phyloP scores from a whole-genome alignment of 2,888 invertebrate genomes.

The Drosophila borealis region DNA sequence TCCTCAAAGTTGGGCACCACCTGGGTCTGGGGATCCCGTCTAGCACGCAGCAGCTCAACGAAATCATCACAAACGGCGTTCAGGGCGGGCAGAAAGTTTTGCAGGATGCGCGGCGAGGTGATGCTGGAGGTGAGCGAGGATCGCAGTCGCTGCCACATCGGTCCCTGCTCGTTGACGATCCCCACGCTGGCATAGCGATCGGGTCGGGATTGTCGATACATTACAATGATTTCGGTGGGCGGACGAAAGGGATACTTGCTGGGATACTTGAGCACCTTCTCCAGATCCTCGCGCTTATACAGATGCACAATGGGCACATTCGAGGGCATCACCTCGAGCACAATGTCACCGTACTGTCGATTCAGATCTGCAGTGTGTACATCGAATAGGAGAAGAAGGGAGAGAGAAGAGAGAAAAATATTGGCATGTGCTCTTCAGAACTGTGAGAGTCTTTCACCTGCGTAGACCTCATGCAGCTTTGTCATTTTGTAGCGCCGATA shows the following conservation, averaged over 20 bases:
- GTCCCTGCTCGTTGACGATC: slow-evolving; percentile 93
- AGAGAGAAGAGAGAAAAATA: neutral
- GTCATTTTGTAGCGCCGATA: slow-evolving; percentile 88
- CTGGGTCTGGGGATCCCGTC: slow-evolving; percentile 86
- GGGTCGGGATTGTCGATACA: slow-evolving; percentile 90
- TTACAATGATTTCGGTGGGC: slow-evolving; percentile 92
- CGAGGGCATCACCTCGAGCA: slow-evolving; percentile 91
- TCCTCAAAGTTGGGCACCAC: slow-evolving; percentile 89
- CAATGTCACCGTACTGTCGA: slow-evolving; percentile 90
- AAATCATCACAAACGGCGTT: slow-evolving; percentile 92
- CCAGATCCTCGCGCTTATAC: slow-evolving; percentile 90
- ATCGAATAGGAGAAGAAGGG: neutral
- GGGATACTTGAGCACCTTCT: slow-evolving; percentile 90
- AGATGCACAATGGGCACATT: slow-evolving; percentile 91
- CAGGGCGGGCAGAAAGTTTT: slow-evolving; percentile 90
- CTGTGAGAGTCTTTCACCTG: slow-evolving; percentile 86
- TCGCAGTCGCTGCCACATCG: slow-evolving; percentile 91
- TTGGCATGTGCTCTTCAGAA: slow-evolving; percentile 13
- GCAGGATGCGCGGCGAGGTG: slow-evolving; percentile 91
- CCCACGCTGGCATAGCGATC: slow-evolving; percentile 93
- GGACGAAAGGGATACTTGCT: slow-evolving; percentile 92
- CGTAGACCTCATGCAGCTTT: slow-evolving; percentile 92
- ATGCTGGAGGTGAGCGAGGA: slow-evolving; percentile 90
- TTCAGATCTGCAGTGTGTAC: slow-evolving; percentile 87
- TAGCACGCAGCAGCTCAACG: slow-evolving; percentile 87